These are phyloP conservation scores for Limnephilus marmoratus DNA, from an alignment of 2,888 invertebrate genomes.

Conservation along the genomic window DNA sequence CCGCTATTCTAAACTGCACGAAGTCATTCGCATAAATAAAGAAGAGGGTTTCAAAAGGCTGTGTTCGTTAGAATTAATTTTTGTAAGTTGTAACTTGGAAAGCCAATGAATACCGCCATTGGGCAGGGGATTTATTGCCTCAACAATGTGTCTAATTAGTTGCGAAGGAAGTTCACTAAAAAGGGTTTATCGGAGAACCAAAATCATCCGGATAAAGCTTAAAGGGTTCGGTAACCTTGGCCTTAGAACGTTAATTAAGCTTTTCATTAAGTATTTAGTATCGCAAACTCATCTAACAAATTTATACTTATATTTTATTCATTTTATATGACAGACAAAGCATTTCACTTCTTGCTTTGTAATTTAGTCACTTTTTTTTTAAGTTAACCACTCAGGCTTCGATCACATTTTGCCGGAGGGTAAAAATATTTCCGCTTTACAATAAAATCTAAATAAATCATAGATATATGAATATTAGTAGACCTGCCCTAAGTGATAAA, in stretches of 20 bases:
- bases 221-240: neutral
- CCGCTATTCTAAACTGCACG: neutral
- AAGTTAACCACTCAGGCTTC: too few species aligned
- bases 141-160: slow-evolving; percentile 62
- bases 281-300: too few species aligned
- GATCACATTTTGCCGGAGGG: too few species aligned
- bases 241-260: neutral
- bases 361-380: too few species aligned
- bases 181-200: slow-evolving; percentile 23
- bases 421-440: too few species aligned
- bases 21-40: neutral
- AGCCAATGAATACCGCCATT: slow-evolving; percentile 41
- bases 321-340: too few species aligned
- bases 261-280: neutral
- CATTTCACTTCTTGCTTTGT: too few species aligned
- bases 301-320: too few species aligned
- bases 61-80: neutral
- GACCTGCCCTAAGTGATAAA: too few species aligned
- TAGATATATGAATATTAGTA: too few species aligned
- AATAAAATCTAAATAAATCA: too few species aligned
- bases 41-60: neutral
- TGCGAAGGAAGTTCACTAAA: slow-evolving; percentile 55
- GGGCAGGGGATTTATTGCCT: slow-evolving; percentile 59
- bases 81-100: slow-evolving; percentile 8
- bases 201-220: neutral